Base-by-base conservation (phyloP, 2,888 invertebrate species). In the Tuberolachnus salignus region DNA sequence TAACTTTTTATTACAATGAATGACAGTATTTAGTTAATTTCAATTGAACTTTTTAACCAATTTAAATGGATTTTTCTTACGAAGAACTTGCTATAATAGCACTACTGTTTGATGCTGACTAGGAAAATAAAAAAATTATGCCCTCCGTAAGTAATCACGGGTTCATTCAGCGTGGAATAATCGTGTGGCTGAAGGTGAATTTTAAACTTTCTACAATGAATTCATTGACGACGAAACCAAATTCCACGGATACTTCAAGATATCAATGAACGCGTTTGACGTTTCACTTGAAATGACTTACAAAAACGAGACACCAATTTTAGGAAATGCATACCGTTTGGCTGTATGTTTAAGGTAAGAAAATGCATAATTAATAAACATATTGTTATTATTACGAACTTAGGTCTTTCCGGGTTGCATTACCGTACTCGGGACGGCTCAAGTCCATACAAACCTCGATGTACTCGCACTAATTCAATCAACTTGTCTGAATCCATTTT, bases 401-500 rank as follows among this genome's bases (percentile, higher is more conserved):
- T 49, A 49, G 16, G 49, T 49, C 63, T 63, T 63, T 63, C 42
- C 42, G 42, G n/a, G n/a, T 42, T 63, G 63, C 44, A 44, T 64
- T 44, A 19, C 64, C 19, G 19, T 64, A 64, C 19, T 64, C 44
- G 44, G 64, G 64, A 64, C 44, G 64, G 44, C 21, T 64, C 44
- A 64, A 64, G 64, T 64, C n/a, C 64, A 64, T 64, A 64, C 9
- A 64, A 64, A 1, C 64, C 64, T 64, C 44, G 44, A 64, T 64
- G 64, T 44, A 8, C 44, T 44, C 64, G 42, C 19, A 64, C 64
- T 44, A 64, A 64, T 46, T 64, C 64, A 19, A 64, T 64, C 11
- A 64, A 64, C 14, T 64, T 64, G 42, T 64, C 44, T 1, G 64
- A 64, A 64, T 64, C 3, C 19, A 42, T 64, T 64, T 42, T 42